These are phyloP conservation scores for Acinonyx jubatus DNA, from an alignment of 2,113 vertebrate genomes.

Conservation along the genomic window DNA sequence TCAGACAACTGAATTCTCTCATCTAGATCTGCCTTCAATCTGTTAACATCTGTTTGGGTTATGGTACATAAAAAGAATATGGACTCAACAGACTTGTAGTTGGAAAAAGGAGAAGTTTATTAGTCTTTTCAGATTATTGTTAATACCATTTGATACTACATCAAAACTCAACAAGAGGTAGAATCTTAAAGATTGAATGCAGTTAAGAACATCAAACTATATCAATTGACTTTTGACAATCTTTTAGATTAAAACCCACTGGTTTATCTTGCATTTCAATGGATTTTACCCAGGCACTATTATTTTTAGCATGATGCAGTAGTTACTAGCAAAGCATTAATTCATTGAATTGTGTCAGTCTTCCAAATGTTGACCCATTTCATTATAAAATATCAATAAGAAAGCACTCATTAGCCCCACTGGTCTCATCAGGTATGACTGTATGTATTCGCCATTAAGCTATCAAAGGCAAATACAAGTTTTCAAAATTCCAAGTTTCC, in stretches of 20 bases:
- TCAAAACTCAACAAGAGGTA: not conserved
- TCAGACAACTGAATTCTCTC: not conserved
- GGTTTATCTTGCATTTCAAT: not conserved
- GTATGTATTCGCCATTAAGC: not conserved
- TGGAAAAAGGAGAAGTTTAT: not conserved
- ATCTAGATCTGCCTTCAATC: not conserved
- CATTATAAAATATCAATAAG: not conserved
- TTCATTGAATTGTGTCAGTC: not conserved
- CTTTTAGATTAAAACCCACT: not conserved
- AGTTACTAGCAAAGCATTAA: constrained; percentile 1
- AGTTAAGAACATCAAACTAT: not conserved
- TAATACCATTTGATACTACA: not conserved
- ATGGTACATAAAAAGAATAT: not conserved
- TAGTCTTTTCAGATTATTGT: not conserved
- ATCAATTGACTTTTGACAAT: not conserved
- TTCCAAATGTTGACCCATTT: not conserved
- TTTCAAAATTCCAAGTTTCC: not conserved
- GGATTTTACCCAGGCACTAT: not conserved
- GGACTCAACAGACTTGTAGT: not conserved
- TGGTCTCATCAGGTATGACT: not conserved
- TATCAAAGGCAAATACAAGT: not conserved
- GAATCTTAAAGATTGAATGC: not conserved
- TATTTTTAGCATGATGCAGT: not conserved
- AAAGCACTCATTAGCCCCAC: not conserved
- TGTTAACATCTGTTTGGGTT: not conserved